phyloP scores from a whole-genome alignment of 2,113 vertebrate species.

The Patagioenas fasciata region DNA sequence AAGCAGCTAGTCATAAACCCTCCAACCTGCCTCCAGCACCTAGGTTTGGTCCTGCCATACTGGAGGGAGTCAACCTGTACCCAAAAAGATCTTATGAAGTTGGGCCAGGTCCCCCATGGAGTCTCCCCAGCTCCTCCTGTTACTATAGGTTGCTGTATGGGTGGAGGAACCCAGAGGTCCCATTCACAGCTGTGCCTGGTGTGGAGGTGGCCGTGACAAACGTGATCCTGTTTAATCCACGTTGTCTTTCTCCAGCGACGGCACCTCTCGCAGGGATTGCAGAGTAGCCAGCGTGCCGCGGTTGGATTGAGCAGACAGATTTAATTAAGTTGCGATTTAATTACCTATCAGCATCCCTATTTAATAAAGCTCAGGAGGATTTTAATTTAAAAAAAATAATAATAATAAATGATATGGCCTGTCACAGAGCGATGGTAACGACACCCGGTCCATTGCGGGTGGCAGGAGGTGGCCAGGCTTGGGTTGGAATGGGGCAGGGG shows the following conservation, averaged over 20 bases:
- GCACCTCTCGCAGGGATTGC: slow-evolving; percentile 25
- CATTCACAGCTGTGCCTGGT: neutral
- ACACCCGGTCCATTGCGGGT: neutral
- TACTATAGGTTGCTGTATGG: neutral
- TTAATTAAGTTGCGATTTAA: slow-evolving; percentile 78
- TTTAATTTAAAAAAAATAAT: slow-evolving; percentile 62
- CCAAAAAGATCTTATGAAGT: neutral
- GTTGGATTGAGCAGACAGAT: slow-evolving; percentile 58
- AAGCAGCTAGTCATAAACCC: neutral
- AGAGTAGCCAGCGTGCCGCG: slow-evolving; percentile 38
- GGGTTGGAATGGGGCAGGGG: neutral
- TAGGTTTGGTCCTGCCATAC: neutral
- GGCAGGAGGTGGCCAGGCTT: neutral
- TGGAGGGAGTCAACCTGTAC: neutral
- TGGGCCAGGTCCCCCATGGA: neutral
- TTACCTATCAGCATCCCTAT: slow-evolving; percentile 72
- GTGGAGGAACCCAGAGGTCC: neutral
- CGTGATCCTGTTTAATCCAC: neutral
- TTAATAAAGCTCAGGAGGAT: slow-evolving; percentile 76
- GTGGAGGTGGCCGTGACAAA: neutral
- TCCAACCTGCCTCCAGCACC: neutral
- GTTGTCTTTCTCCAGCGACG: neutral
- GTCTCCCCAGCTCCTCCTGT: neutral
- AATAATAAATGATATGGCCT: slow-evolving; percentile 53
- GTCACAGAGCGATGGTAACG: neutral